Base-by-base conservation (phyloP, 2,888 invertebrate species). In the Limnephilus rhombicus region DNA sequence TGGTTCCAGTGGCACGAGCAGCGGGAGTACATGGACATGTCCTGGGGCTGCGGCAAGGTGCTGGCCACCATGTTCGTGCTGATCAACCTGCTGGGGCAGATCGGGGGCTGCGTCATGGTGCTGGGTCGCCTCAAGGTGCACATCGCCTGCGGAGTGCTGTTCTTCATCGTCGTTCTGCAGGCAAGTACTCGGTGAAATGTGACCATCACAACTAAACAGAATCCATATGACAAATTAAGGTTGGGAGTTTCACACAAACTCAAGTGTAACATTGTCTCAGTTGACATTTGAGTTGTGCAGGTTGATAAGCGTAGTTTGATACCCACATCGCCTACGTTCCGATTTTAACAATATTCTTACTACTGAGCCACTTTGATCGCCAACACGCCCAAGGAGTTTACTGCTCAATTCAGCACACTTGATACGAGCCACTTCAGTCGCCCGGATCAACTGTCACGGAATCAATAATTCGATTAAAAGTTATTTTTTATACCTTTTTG, bases 1-100 rank as follows among this genome's bases (percentile, higher is more conserved):
- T 99, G 99, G 98, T 98, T 99, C 95, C 99, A 99, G 95, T 99
- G 99, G 99, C 97, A 97, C 91, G 99, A 99, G 95, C 99, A 99
- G 95, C 97, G 99, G 85, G 99, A 99, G 95, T 99, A 99, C 95
- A 99, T 99, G 99, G 98, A 99, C 95, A 98, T 98, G 96, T 98
- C 99, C 24, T 99, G 99, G 99, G 98, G 98, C 86, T 99, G 99
- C 96, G 99, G 99, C 85, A 98, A 97, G 94, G 98, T 99, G 95
- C 95, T 99, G 93, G 99, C 99, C 89, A 98, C 99, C 29, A 94
- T 99, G 94, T 99, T 99, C 96, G 99, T 99, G 93, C 96, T 99
- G 93, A 96, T 99, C 94, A 99, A 99, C 96, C 97, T 99, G 95
- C 94, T 99, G 92, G 99, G 99, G 15, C 99, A 99, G 96, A 96